Evolutionary conservation across 2,113 vertebrate genomes (phyloP).

Genomic region (Dissostichus mawsoni): DNA sequence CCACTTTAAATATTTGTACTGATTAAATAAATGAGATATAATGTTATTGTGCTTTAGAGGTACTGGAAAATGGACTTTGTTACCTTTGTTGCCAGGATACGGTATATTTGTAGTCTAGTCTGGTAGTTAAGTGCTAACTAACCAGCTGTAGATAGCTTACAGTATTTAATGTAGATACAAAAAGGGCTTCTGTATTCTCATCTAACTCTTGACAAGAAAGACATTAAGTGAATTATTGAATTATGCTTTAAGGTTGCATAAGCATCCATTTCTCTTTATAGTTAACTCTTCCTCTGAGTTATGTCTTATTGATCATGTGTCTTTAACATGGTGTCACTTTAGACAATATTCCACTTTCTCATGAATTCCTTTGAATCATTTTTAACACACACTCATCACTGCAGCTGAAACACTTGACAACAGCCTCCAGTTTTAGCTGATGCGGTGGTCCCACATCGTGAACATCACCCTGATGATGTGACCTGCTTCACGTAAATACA

Average conservation of each 20-base stretch:
- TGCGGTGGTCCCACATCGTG: background rate
- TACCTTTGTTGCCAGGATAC: background rate
- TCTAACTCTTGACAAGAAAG: background rate
- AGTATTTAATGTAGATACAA: background rate
- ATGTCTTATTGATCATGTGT: background rate
- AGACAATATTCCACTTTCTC: background rate
- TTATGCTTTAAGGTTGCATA: background rate
- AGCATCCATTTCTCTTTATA: background rate
- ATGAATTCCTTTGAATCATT: slow-evolving; percentile 7
- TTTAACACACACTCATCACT: background rate
- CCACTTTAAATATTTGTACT: too few relatives aligned
- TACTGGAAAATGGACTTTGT: background rate
- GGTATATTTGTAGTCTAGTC: background rate
- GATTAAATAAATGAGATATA: background rate
- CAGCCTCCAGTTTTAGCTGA: background rate
- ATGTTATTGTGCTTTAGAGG: background rate
- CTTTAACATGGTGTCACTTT: background rate
- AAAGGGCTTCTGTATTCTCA: background rate
- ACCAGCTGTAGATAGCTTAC: background rate
- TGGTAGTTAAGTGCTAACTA: background rate
- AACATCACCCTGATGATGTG: background rate
- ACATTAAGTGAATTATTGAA: background rate
- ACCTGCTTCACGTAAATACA: background rate
- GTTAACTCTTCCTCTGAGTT: background rate
- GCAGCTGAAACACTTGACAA: background rate